Conservation (phyloP, 2,797 vertebrate genomes). For the Sebastes wilsoni region DNA sequence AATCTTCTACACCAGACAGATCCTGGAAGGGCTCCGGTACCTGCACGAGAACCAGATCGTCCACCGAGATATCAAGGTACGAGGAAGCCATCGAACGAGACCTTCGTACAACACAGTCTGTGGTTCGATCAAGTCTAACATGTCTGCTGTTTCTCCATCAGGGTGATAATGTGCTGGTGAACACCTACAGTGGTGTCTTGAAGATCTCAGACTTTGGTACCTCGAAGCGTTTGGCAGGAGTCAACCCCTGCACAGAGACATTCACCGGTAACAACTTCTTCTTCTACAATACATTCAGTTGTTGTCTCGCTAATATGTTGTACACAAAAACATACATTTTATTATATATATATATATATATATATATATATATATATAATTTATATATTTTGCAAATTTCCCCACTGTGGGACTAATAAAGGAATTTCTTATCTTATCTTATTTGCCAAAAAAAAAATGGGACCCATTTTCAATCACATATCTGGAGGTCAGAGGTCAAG, state of each 20-base stretch:
- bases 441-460: not conserved
- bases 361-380: too few species aligned
- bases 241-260: slow-evolving; percentile 98
- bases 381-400: too few species aligned
- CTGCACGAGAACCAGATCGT: slow-evolving; percentile 99
- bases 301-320: not conserved
- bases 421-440: too few species aligned
- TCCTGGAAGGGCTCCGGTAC: slow-evolving; percentile 96
- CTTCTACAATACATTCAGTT: not conserved
- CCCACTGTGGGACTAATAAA: too few species aligned
- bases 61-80: slow-evolving; percentile 97
- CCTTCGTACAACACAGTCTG: not conserved
- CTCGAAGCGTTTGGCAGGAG: slow-evolving; percentile 95
- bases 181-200: slow-evolving; percentile 97
- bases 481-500: too few species aligned
- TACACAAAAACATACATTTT: not conserved
- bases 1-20: slow-evolving; percentile 98
- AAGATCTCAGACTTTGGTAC: slow-evolving; percentile 99
- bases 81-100: fast-evolving
- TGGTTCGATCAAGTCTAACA: not conserved
- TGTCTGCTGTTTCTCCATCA: slow-evolving; percentile 51
- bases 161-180: slow-evolving; percentile 98
- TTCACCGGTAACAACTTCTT: slow-evolving; percentile 89
- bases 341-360: not conserved
- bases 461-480: too few species aligned